Base-by-base conservation (phyloP, 1,140 invertebrate species). In the Drosophila bocqueti region DNA sequence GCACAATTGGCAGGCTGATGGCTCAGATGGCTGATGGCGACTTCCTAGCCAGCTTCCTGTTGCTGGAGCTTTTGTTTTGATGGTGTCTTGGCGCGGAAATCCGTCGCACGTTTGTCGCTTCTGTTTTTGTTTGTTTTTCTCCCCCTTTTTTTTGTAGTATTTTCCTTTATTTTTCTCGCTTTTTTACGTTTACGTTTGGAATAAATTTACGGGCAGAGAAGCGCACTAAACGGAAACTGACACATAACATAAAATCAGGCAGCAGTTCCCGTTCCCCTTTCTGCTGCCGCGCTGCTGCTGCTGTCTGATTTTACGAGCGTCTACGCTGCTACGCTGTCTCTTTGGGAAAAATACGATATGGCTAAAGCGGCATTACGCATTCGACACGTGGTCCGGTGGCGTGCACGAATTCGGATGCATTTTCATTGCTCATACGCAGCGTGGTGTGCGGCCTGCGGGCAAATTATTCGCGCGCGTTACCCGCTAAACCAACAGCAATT, bases 1-100 rank as follows among this genome's bases (percentile, higher is more conserved):
- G 84, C 84, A 89, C 84, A 89, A 79, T 90, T 89, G 84, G 66
- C 81, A 84, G 60, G 69, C 54, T 57, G 54, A 38, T 55, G 52
- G 64, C 62, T 86, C 24, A 49, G 76, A 61, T 49, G 49, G 52
- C 61, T 76, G 62, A 49, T 75, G 63, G 62, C 66, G 71, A 78
- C 74, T 84, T 84, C 77, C 65, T 68, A 73, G 57, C 67, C 43
- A 54, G 57, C 52, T 90, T 89, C 81, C 85, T 90, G 78, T 76
- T 74, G 55, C 66, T 45, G 50, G 40, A 64, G 73, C 58, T 52
- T 57, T 62, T 52, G 55, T 62, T 63, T 59, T 78, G 63, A 57
- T 64, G 49, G 55, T 84, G 64, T 69, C 76, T 81, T 84, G 75
- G 75, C 85, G 85, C 85, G 81, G 81, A 90, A 89, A 79, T 89